A percentile compares a stretch with the other conserved stretches of the same genome.
phyloP scores from a whole-genome alignment of 1,140 invertebrate species.

The Myzus persicae region DNA sequence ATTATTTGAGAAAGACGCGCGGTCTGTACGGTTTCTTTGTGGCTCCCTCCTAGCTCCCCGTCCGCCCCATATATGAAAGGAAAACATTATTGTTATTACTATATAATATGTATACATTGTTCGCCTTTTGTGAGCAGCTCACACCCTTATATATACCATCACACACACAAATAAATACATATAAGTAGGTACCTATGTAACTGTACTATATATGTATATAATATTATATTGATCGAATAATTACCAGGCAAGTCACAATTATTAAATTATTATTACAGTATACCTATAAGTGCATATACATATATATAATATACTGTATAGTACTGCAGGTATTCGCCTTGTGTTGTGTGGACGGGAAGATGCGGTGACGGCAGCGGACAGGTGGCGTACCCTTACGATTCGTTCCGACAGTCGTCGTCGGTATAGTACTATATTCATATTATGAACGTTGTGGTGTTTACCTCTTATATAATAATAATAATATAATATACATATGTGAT shows the following conservation, averaged over 20 bases:
- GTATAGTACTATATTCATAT: background rate
- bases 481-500: background rate
- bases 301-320: background rate
- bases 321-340: background rate
- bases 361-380: background rate
- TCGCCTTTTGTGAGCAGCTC: background rate
- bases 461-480: constrained; percentile 2
- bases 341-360: background rate
- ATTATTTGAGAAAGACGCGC: constrained; percentile 32
- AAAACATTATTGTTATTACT: constrained; percentile 30
- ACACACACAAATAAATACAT: background rate
- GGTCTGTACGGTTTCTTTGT: constrained; percentile 38
- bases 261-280: constrained; percentile 40
- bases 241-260: constrained; percentile 46
- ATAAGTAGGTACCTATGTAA: background rate
- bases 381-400: constrained; percentile 55
- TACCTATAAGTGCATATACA: background rate
- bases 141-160: constrained; percentile 9
- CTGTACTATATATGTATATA: background rate
- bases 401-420: constrained; percentile 29
- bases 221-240: constrained; percentile 51
- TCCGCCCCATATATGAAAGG: background rate
- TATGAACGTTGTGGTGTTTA: background rate
- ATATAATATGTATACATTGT: constrained; percentile 2
- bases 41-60: background rate